Conservation (phyloP, 2,113 vertebrate species). For the Tragelaphus buxtoni region DNA sequence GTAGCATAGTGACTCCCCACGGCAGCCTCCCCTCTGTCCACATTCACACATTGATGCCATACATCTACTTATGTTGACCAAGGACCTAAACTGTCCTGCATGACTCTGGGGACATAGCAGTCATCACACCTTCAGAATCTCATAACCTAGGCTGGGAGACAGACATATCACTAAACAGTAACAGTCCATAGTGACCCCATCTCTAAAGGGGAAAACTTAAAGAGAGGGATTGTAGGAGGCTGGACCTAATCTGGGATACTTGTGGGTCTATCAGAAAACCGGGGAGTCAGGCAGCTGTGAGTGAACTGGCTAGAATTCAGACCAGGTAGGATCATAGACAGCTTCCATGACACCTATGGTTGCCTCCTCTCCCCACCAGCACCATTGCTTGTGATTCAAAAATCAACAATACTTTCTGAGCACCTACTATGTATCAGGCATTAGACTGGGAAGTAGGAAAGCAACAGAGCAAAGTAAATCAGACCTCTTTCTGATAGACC, state of each 20-base stretch:
- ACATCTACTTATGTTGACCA: not conserved
- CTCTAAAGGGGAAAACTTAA: not conserved
- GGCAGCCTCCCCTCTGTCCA: not conserved
- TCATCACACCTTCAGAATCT: not conserved
- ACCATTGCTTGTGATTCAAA: not conserved
- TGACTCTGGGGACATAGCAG: not conserved
- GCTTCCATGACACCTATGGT: not conserved
- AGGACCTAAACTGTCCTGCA: not conserved
- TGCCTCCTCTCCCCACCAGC: not conserved
- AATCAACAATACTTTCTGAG: not conserved
- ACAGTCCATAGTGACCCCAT: not conserved
- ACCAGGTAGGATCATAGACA: not conserved
- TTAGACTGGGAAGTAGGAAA: not conserved
- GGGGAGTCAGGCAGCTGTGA: not conserved
- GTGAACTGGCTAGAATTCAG: not conserved
- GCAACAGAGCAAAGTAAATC: not conserved
- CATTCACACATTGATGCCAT: not conserved
- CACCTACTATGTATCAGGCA: not conserved
- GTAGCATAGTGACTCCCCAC: not conserved
- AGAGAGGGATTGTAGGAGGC: not conserved
- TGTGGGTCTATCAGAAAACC: not conserved
- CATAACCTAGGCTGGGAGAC: not conserved
- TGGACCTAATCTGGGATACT: not conserved
- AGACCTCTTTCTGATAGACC: not conserved
- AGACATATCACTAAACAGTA: not conserved